Evolutionary conservation across 2,797 vertebrate genomes (phyloP).

Genomic region (Diplodus sargus): DNA sequence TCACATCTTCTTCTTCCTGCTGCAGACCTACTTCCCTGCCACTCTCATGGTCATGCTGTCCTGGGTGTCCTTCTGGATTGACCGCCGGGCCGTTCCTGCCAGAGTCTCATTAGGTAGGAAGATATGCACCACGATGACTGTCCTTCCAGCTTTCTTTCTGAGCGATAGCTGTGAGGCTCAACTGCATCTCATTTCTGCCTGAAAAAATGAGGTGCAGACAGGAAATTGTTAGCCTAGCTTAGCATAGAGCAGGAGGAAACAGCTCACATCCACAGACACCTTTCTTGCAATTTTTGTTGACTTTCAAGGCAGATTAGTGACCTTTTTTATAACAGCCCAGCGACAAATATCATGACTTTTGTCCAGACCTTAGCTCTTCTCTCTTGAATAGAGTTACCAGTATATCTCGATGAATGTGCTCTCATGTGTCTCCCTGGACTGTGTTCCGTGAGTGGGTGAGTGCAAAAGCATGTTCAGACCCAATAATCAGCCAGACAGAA

Average conservation of each 20-base stretch:
- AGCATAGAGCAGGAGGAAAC: too few species aligned
- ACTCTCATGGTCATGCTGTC: slow-evolving; percentile 97
- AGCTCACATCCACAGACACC: too few species aligned
- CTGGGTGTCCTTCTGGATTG: slow-evolving; percentile 99
- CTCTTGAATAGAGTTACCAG: background rate
- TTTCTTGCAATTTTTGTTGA: too few species aligned
- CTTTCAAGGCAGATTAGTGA: too few species aligned
- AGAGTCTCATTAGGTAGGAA: slow-evolving; percentile 92
- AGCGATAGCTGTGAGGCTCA: too few species aligned
- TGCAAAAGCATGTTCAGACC: background rate
- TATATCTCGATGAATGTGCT: background rate
- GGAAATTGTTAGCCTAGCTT: too few species aligned
- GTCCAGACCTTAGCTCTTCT: background rate
- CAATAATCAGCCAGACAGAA: background rate
- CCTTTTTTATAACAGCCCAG: too few species aligned
- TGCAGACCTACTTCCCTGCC: slow-evolving; percentile 96
- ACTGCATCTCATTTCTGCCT: background rate
- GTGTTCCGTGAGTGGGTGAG: background rate
- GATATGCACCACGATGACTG: background rate
- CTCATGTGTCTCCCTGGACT: background rate
- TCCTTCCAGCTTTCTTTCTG: background rate
- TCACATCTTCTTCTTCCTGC: slow-evolving; percentile 97
- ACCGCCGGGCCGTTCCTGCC: slow-evolving; percentile 93
- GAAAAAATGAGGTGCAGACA: too few species aligned
- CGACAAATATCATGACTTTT: background rate